Base-by-base conservation (phyloP, 2,888 invertebrate species). In the Mechanitis messenoides region DNA sequence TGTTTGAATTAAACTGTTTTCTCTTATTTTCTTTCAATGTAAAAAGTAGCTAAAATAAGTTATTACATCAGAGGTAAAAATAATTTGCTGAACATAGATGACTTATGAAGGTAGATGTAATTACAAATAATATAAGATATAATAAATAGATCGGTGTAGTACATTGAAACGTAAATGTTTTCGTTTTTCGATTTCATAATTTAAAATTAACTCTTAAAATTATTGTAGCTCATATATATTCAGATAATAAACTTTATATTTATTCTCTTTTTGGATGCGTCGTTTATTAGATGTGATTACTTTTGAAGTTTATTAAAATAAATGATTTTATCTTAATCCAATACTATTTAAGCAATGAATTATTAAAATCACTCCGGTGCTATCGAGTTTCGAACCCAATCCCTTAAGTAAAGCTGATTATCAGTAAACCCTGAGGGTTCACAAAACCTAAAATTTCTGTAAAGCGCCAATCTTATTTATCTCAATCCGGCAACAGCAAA, bases 331-430 rank as follows among this genome's bases (percentile, higher is more conserved):
- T 61, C 58, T 61, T 57, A 61, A 45, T 55, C 57, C 55, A 33
- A 59, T 38, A 61, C 62, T 59, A 61, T 53, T 46, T 53, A 55
- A 31, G 58, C 60, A 81, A 86, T 88, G 86, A 87, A 88, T 87
- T 88, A 89, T 89, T 89, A 87, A 88, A 88, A 85, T 85, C 84
- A 82, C 85, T 86, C 79, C 74, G 83, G 82, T 84, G 85, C 84
- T 85, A 87, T 86, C 76, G 84, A 83, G 80, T 85, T 86, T 83
- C 79, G 81, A 81, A 87, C 84, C 83, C 86, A 87, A 87, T 88
- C 85, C 85, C 85, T 86, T 87, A 88, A 87, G 89, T 85, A 87
- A 87, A 87, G 85, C 84, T 86, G 87, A 87, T 87, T 88, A 87
- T 87, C 77, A 81, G 78, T 81, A 84, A 83, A 80, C 84, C 84